These are phyloP conservation scores for Himalopsyche japonica DNA, from an alignment of 2,888 invertebrate species.

Conservation along the genomic window DNA sequence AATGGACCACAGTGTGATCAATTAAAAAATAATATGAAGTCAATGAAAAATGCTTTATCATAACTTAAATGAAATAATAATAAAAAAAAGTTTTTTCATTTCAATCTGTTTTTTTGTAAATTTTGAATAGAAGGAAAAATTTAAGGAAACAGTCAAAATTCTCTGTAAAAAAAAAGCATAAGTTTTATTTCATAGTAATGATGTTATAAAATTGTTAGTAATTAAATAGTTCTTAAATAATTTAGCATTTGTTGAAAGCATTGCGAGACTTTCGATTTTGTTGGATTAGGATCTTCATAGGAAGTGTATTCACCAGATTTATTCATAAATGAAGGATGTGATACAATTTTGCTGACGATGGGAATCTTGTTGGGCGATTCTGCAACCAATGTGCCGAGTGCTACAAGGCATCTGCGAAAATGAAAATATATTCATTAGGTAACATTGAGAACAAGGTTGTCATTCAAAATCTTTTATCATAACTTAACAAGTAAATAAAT, in stretches of 20 bases:
- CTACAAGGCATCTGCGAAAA: conserved; percentile 69
- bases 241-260: conserved; percentile 56
- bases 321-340: conserved; percentile 49
- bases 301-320: conserved; percentile 21
- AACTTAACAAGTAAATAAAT: not conserved
- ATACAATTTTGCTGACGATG: conserved; percentile 52
- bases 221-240: conserved; percentile 32
- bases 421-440: not conserved
- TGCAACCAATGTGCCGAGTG: conserved; percentile 72
- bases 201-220: not conserved
- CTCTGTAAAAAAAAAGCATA: conserved; percentile 39
- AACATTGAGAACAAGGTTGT: not conserved
- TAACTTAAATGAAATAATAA: no score
- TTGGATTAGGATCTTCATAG: conserved; percentile 47
- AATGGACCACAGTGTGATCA: no score
- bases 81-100: no score
- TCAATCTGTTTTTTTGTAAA: no score
- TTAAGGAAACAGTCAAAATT: not conserved
- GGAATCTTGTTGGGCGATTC: conserved; percentile 53
- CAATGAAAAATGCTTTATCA: no score
- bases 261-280: conserved; percentile 49
- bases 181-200: not conserved
- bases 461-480: not conserved
- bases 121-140: not conserved
- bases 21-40: no score